A percentile compares a stretch with the other conserved stretches of the same genome.
phyloP scores from a whole-genome alignment of 1,140 invertebrate genomes.

The Acyrthosiphon pisum region DNA sequence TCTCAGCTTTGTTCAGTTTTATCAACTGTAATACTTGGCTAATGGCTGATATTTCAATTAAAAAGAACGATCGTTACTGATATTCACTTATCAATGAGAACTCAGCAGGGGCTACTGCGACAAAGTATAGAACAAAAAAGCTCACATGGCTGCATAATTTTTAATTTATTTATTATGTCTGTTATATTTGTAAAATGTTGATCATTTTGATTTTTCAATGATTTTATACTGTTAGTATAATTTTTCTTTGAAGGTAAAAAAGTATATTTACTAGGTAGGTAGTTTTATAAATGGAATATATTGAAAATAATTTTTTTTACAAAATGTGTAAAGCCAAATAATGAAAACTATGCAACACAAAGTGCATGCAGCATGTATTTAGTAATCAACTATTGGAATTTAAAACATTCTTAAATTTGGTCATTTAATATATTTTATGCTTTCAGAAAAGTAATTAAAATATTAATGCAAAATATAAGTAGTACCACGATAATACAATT shows the following conservation, averaged over 20 bases:
- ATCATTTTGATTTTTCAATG: not conserved
- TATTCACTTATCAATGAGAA: too few species aligned
- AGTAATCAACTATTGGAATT: not conserved
- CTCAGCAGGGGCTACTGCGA: too few species aligned
- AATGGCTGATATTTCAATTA: not conserved
- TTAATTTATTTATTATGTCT: not conserved
- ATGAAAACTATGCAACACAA: not conserved
- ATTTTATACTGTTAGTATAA: not conserved
- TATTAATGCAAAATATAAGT: not conserved
- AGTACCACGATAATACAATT: not conserved
- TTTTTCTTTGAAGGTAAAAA: not conserved
- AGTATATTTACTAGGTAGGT: not conserved
- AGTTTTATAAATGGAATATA: not conserved
- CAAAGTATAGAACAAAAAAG: not conserved
- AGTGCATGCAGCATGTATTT: not conserved
- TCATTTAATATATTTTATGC: not conserved
- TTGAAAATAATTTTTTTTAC: not conserved
- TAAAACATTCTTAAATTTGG: not conserved
- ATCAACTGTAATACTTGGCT: not conserved
- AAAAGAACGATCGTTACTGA: too few species aligned
- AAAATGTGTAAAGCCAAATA: not conserved
- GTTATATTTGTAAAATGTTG: not conserved
- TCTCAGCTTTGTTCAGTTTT: not conserved
- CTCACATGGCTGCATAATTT: not conserved
- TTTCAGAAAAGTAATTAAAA: not conserved